Base-by-base conservation (phyloP, 2,797 vertebrate genomes). In the Mus minutoides region DNA sequence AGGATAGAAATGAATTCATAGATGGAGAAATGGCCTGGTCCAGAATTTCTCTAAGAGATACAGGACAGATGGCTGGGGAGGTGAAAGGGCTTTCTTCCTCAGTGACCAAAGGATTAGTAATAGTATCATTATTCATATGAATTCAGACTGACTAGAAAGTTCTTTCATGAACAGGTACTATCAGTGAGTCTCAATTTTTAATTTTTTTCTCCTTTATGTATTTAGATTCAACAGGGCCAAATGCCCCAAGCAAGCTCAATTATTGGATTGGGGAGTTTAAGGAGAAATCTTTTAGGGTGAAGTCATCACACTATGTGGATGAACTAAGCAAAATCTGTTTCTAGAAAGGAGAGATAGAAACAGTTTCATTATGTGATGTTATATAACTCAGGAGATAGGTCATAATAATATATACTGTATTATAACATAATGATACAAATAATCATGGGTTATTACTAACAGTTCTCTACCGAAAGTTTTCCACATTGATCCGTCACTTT, bases 391-490 rank as follows among this genome's bases (percentile, higher is more conserved):
- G 40, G 82, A 54, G 56, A 79, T 64, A 84, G 17, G 49, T 49
- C 54, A 86, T 58, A 96, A 79, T 71, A 64, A 62, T 43, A 73
- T 82, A 4, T 75, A 54, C 64, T 73, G 62, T 62, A 60, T 87
- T 79, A 69, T 62, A 22, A 76, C 43, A 76, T 56, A 64, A 77
- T 87, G 22, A 46, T 84, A 40, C 46, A 89, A 91, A 80, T 49
- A 87, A 92, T 75, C 73, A 82, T 43, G 75, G 43, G 31, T 86
- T 46, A 86, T 67, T 94, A 93, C 56, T 93, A 94, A 93, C 21
- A 26, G 2, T 82, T 75, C 14, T 92, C 46, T 86, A 67, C 43
- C 76, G 92, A 93, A 94, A 92, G 19, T 40, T 60, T 34, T 67
- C 22, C n/a, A 83, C 19, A 78, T 52, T 83, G 58, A 85, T 73